These are phyloP conservation scores for Pangasianodon hypophthalmus DNA, from an alignment of 2,113 vertebrate species.

Conservation along the genomic window DNA sequence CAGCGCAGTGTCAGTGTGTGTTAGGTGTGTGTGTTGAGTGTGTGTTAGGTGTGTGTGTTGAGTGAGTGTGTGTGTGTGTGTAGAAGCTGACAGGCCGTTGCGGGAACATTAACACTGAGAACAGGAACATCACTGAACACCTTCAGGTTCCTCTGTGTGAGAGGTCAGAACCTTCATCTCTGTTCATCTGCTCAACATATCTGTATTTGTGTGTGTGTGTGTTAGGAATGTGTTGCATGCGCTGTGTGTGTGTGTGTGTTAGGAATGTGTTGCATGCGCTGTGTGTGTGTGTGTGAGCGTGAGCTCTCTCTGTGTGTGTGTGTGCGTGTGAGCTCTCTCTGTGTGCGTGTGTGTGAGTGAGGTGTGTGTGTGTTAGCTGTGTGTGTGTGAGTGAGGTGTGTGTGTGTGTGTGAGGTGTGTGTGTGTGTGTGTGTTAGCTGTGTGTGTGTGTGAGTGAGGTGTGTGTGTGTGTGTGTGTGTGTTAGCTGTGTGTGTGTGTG, in stretches of 20 bases:
- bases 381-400: too few relatives aligned
- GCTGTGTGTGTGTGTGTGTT: not conserved
- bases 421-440: not conserved
- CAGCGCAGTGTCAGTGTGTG: not conserved
- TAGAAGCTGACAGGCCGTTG: constrained; percentile 25
- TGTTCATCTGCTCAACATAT: too few relatives aligned
- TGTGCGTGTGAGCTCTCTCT: too few relatives aligned
- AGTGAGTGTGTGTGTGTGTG: constrained; percentile 5
- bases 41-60: not conserved
- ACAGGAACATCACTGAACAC: constrained; percentile 18
- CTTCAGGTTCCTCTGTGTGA: constrained; percentile 1
- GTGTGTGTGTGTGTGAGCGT: not conserved
- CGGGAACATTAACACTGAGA: constrained; percentile 8
- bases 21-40: not conserved
- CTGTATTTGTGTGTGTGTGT: not conserved
- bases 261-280: too few relatives aligned
- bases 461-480: too few relatives aligned
- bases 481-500: too few relatives aligned
- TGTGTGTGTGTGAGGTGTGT: not conserved
- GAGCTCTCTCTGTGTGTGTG: not conserved
- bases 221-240: not conserved
- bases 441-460: too few relatives aligned
- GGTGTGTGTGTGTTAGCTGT: too few relatives aligned
- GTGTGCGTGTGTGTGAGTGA: too few relatives aligned
- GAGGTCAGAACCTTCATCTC: not conserved